Evolutionary conservation across 2,888 invertebrate species (phyloP), one percentile per base, ranked within the genome.

Genomic region (Ennomos quercinarius): DNA sequence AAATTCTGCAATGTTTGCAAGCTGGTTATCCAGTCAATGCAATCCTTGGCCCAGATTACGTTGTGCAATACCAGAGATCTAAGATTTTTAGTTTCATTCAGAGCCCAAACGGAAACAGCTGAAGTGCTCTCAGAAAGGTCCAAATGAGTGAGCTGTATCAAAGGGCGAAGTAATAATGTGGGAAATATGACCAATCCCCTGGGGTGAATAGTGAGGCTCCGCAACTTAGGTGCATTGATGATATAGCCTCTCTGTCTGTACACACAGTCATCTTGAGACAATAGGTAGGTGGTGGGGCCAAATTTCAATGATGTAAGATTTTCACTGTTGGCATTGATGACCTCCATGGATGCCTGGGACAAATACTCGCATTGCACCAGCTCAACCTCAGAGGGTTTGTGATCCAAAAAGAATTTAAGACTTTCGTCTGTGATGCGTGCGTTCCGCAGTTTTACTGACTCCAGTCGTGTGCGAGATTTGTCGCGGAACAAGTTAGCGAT

Each of bases 11-110:
- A 90, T 65, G 91, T 91, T 37, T 82, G 87, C 70, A 95, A 79
- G 45, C 91, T 90, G 60, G 93, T 91, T 73, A 96, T 95, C 76
- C 94, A 94, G 63, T 94, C 93, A 58, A 95, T 91, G 63, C 94
- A 93, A 66, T 94, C 93, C 71, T 94, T 94, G 17, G 95, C 89
- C 82, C 94, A 93, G 49, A 94, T 94, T 5, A 98, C 97, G 89
- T 97, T 97, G 80, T 97, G 97, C 46, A 99, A 90, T 67, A 97
- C 94, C 11, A 99, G 90, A 1, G 96, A 96, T 17, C 93, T 93
- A 66, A 99, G 90, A 75, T 95, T 94, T 36, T 93, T 93, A 68
- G 97, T 86, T 67, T 94, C 93, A 52, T 92, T 90, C 35, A 96
- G 87, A 78, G 95, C 96, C 75, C 94, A 93, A 60, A 97, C 94